Percentiles rank a stretch among this genome's conserved stretches.
phyloP scores from a whole-genome alignment of 1,140 invertebrate genomes.

The Heliothis virescens region DNA sequence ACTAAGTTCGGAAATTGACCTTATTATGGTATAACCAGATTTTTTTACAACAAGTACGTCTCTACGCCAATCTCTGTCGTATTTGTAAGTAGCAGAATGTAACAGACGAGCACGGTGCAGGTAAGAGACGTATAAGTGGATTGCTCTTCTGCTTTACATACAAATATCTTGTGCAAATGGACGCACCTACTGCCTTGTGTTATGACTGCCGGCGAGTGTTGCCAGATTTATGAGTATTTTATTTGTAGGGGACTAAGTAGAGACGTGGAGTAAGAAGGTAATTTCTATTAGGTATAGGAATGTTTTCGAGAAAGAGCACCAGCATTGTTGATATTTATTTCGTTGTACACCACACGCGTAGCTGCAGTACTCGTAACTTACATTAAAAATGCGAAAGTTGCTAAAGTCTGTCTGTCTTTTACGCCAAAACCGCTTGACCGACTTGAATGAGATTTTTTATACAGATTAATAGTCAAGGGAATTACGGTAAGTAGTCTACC shows the following conservation, averaged over 20 bases:
- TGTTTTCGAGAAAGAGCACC: neutral
- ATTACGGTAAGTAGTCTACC: too few relatives aligned
- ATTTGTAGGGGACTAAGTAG: neutral
- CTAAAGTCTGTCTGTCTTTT: too few relatives aligned
- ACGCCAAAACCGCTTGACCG: too few relatives aligned
- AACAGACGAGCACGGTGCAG: conserved; percentile 76
- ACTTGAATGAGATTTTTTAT: too few relatives aligned
- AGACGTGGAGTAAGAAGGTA: neutral
- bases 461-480: too few relatives aligned
- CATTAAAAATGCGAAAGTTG: too few relatives aligned
- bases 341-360: too few relatives aligned
- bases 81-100: conserved; percentile 59
- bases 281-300: too few relatives aligned
- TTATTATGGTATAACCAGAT: too few relatives aligned
- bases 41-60: conserved; percentile 35
- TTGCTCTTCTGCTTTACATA: conserved; percentile 84
- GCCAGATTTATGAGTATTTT: conserved; percentile 49
- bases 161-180: conserved; percentile 83
- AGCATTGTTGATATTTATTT: too few relatives aligned
- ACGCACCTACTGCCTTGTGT: conserved; percentile 13
- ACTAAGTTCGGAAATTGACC: too few relatives aligned
- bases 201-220: conserved; percentile 22
- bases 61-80: conserved; percentile 59
- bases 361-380: too few relatives aligned
- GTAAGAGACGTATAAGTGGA: conserved; percentile 84